These are phyloP conservation scores for Xyrichtys novacula DNA, from an alignment of 2,797 vertebrate species.

Conservation along the genomic window DNA sequence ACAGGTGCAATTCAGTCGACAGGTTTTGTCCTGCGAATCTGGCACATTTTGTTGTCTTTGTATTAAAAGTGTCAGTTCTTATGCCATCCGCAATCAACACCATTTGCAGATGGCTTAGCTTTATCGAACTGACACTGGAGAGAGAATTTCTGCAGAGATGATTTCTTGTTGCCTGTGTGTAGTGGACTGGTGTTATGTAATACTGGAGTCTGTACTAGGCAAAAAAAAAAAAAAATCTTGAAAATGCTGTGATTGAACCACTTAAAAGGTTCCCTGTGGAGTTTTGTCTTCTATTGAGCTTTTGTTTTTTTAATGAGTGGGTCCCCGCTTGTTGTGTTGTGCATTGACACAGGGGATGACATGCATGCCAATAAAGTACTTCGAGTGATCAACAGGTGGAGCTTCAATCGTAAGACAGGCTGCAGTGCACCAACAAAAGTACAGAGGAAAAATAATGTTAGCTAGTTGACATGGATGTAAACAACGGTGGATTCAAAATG, in stretches of 20 bases:
- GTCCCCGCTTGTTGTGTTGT: neutral
- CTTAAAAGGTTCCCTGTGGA: constrained; percentile 7
- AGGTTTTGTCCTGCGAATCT: neutral
- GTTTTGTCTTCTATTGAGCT: neutral
- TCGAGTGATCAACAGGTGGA: constrained; percentile 25
- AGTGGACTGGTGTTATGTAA: constrained; percentile 26
- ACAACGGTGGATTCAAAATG: neutral
- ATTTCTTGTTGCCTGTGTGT: constrained; percentile 23
- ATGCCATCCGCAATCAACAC: neutral
- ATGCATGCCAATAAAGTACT: neutral
- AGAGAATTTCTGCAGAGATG: constrained; percentile 16
- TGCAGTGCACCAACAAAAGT: constrained; percentile 3
- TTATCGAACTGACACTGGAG: neutral
- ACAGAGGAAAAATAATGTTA: neutral
- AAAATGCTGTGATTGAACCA: constrained; percentile 26
- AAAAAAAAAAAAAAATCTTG: constrained; percentile 14
- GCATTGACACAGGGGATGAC: neutral
- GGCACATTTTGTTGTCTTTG: neutral
- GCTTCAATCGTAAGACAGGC: neutral
- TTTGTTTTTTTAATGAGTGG: neutral
- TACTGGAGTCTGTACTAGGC: constrained; percentile 13
- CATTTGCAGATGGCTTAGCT: neutral
- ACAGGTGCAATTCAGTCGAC: neutral
- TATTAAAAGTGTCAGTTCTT: neutral
- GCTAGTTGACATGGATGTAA: neutral